These are phyloP conservation scores for Chionodraco myersi DNA, from an alignment of 2,113 vertebrate species.

Conservation along the genomic window DNA sequence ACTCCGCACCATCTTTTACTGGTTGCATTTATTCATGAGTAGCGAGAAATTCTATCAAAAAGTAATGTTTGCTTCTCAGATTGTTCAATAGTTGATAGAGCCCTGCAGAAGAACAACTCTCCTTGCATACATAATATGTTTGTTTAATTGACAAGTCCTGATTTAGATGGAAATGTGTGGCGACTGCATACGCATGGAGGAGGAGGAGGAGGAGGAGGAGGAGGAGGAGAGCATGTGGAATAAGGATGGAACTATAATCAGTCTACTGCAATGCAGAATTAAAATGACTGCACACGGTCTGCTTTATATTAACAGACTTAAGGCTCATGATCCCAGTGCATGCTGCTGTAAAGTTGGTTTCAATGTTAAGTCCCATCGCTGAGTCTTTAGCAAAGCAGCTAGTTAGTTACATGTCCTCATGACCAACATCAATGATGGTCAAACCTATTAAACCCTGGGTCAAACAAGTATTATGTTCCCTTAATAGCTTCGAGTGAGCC, in stretches of 20 bases:
- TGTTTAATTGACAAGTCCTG: background rate
- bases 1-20: background rate
- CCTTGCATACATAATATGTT: background rate
- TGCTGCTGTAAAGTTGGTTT: background rate
- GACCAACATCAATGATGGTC: conserved; percentile 8
- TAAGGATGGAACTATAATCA: background rate
- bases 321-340: background rate
- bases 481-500: conserved; percentile 57
- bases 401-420: conserved; percentile 1
- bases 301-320: background rate
- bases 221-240: background rate
- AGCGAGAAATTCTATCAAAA: background rate
- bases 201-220: too few species aligned
- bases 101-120: background rate
- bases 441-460: conserved; percentile 10
- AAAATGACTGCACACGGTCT: background rate
- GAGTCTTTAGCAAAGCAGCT: conserved; percentile 13
- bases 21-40: background rate
- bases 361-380: background rate
- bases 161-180: background rate
- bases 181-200: background rate
- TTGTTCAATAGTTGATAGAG: background rate
- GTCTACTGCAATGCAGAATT: background rate
- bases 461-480: conserved; percentile 4
- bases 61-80: background rate